Percentiles rank a stretch among this genome's conserved stretches.
Evolutionary conservation across 1,140 invertebrate species (phyloP).

Genomic region (Macrosteles quadrilineatus): DNA sequence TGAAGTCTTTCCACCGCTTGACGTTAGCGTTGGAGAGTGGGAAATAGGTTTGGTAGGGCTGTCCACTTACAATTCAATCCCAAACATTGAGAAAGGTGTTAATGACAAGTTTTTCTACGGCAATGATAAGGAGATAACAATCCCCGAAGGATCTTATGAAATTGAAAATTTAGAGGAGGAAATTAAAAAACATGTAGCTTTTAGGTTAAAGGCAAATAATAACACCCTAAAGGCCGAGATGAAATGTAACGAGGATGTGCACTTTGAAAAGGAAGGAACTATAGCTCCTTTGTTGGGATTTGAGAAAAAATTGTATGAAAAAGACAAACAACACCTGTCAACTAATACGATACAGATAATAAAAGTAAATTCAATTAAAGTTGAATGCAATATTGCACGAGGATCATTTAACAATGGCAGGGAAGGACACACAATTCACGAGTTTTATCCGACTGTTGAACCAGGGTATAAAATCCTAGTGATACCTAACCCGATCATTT

Average conservation of each 20-base stretch:
- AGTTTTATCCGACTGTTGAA: conserved; percentile 43
- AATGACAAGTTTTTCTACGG: background rate
- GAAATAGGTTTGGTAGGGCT: background rate
- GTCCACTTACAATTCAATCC: conserved; percentile 13
- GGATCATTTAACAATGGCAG: conserved; percentile 44
- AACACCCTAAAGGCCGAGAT: conserved; percentile 20
- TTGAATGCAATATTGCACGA: conserved; percentile 30
- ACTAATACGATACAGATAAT: conserved; percentile 12
- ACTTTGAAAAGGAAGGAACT: background rate
- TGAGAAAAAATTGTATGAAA: background rate
- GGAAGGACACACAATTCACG: conserved; percentile 43
- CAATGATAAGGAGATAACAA: background rate
- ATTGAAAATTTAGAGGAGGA: background rate
- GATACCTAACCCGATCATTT: conserved; percentile 36
- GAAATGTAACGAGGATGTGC: background rate
- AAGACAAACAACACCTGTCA: background rate
- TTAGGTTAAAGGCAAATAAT: background rate
- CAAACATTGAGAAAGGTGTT: conserved; percentile 13
- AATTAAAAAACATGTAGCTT: background rate
- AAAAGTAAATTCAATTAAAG: conserved; percentile 14
- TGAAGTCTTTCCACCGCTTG: background rate
- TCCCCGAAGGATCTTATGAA: conserved; percentile 23
- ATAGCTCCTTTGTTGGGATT: background rate
- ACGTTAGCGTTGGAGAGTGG: background rate
- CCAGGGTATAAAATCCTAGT: conserved; percentile 44